Evolutionary conservation across 2,888 invertebrate species (phyloP).

Genomic region (Cheilosia vulpina): DNA sequence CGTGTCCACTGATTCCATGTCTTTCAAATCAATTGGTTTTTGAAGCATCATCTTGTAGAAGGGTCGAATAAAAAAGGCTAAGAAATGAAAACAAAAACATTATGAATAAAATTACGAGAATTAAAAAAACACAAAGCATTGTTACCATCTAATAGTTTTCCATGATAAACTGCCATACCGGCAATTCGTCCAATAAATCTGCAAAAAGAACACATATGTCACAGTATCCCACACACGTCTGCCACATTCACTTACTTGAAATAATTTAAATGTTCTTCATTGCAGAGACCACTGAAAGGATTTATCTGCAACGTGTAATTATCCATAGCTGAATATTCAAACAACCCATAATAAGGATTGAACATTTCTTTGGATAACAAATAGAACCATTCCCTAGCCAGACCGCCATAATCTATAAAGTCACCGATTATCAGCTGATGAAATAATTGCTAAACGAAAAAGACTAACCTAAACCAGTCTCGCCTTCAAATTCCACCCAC

Average conservation of each 20-base stretch:
- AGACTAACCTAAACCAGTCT: constrained; percentile 90
- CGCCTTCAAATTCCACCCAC: constrained; percentile 99
- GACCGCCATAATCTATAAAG: constrained; percentile 94
- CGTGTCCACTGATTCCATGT: constrained; percentile 99
- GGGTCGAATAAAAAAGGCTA: constrained; percentile 99
- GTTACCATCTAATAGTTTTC: constrained; percentile 96
- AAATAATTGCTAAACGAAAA: background rate
- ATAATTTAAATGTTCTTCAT: constrained; percentile 98
- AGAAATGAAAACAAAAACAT: constrained; percentile 77
- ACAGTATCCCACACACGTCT: background rate
- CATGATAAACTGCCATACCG: constrained; percentile 99
- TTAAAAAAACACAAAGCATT: background rate
- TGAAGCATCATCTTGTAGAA: constrained; percentile 99
- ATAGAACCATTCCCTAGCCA: constrained; percentile 99
- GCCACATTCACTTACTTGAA: constrained; percentile 87
- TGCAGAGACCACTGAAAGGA: constrained; percentile 98
- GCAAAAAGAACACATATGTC: constrained; percentile 3
- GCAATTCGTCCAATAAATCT: constrained; percentile 97
- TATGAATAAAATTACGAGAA: background rate
- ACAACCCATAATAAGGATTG: constrained; percentile 99
- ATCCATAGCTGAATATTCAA: constrained; percentile 99
- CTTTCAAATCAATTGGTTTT: constrained; percentile 95
- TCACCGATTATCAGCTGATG: background rate
- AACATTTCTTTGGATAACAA: constrained; percentile 99
- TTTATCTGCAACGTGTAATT: constrained; percentile 99